Conservation (phyloP, 2,888 invertebrate genomes). For the Archips xylosteana region DNA sequence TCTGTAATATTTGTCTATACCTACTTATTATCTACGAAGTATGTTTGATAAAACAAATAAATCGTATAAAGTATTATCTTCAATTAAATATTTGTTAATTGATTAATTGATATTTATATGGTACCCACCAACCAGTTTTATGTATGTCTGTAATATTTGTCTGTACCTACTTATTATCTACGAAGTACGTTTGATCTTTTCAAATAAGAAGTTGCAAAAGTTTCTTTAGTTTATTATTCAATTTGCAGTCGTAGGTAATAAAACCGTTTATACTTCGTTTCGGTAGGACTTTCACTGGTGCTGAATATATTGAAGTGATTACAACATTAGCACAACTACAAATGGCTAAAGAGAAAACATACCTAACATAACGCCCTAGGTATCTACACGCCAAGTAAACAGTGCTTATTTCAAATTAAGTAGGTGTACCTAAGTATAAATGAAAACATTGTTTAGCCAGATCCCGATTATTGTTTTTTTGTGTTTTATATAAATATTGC, state of each 20-base stretch:
- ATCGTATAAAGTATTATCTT: neutral
- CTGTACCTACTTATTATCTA: neutral
- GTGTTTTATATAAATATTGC: no score
- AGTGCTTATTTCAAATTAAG: neutral
- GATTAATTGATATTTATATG: neutral
- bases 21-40: neutral
- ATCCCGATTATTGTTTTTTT: no score
- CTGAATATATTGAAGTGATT: constrained; percentile 6
- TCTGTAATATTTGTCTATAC: neutral
- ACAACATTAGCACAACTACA: constrained; percentile 8
- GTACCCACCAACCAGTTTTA: neutral
- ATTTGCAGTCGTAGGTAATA: constrained; percentile 3
- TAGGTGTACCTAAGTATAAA: no score
- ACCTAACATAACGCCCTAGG: neutral
- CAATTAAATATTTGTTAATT: neutral
- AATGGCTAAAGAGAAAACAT: constrained; percentile 13
- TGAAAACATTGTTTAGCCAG: no score
- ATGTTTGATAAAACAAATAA: neutral
- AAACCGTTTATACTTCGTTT: constrained; percentile 7
- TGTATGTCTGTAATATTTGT: neutral
- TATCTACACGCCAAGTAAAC: neutral
- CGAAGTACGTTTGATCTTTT: neutral
- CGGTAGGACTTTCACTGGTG: constrained; percentile 13
- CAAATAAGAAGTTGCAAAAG: constrained; percentile 3
- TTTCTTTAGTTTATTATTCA: constrained; percentile 6